Percentiles rank a stretch among this genome's conserved stretches.
Conservation (phyloP, 2,888 invertebrate genomes). For the Dinocampus coccinellae region DNA sequence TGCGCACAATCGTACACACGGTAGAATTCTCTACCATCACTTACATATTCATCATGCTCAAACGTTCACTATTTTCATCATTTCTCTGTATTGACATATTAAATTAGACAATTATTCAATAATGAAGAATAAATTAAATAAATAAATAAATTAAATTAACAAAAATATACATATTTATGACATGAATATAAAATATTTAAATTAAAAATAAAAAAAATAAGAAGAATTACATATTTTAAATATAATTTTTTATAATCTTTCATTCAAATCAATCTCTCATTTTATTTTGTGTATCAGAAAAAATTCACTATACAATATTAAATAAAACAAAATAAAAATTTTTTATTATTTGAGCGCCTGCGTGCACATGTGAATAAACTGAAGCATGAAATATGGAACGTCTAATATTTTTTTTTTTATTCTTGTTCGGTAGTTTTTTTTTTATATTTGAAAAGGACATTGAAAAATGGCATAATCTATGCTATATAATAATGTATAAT, state of each 20-base stretch:
- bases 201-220: neutral
- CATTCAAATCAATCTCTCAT: no score
- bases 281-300: no score
- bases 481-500: constrained; percentile 9
- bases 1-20: neutral
- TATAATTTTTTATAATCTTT: no score
- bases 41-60: neutral
- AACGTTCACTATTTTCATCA: neutral
- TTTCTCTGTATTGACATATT: constrained; percentile 37
- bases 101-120: constrained; percentile 67
- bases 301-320: no score
- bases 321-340: neutral
- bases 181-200: neutral
- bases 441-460: constrained; percentile 68
- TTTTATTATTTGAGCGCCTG: no score
- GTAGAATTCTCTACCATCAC: neutral
- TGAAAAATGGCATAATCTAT: constrained; percentile 67
- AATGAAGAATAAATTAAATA: constrained; percentile 68
- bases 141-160: constrained; percentile 53
- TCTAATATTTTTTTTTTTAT: constrained; percentile 61
- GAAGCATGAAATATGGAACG: constrained; percentile 62
- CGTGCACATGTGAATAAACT: constrained; percentile 44
- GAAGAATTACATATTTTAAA: no score
- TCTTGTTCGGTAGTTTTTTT: constrained; percentile 54
- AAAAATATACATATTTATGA: neutral